phyloP scores from a whole-genome alignment of 2,888 invertebrate genomes.

The Colostygia pectinataria region DNA sequence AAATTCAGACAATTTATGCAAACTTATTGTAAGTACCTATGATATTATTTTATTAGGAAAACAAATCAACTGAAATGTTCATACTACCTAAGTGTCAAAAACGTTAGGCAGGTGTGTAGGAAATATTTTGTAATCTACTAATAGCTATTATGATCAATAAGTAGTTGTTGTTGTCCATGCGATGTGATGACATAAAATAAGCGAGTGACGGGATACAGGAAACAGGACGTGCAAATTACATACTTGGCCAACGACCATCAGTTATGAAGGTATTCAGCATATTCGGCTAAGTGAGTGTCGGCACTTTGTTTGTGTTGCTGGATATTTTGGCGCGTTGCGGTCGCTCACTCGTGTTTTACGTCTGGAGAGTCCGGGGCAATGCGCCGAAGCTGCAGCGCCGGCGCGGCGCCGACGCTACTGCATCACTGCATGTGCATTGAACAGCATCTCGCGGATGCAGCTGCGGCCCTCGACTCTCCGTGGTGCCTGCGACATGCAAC shows the following conservation, averaged over 20 bases:
- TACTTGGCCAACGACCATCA: slow-evolving; percentile 33
- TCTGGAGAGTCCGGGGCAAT: slow-evolving; percentile 1
- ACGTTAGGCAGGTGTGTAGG: too few relatives aligned
- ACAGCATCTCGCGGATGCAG: slow-evolving; percentile 65
- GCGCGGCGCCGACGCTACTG: slow-evolving; percentile 33
- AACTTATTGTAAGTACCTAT: too few relatives aligned
- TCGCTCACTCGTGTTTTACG: slow-evolving; percentile 3
- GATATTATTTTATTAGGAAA: too few relatives aligned
- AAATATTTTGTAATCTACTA: too few relatives aligned
- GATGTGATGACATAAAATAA: slow-evolving; percentile 1
- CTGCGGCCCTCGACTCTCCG: slow-evolving; percentile 47
- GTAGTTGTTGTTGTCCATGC: not conserved
- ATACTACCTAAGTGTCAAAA: too few relatives aligned
- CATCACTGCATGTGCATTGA: slow-evolving; percentile 48
- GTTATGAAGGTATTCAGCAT: slow-evolving; percentile 14
- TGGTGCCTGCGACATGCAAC: slow-evolving; percentile 52
- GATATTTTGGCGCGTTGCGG: slow-evolving; percentile 37
- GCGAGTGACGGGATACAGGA: not conserved
- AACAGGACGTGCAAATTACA: slow-evolving; percentile 8
- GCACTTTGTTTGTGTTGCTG: slow-evolving; percentile 38
- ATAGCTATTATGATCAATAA: not conserved
- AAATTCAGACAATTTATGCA: too few relatives aligned
- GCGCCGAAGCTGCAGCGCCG: slow-evolving; percentile 21
- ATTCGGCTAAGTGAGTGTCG: slow-evolving; percentile 10
- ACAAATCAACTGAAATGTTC: too few relatives aligned